Evolutionary conservation across 1,140 invertebrate genomes (phyloP), one percentile per base, ranked within the genome.

Genomic region (Schlechtendalia chinensis): DNA sequence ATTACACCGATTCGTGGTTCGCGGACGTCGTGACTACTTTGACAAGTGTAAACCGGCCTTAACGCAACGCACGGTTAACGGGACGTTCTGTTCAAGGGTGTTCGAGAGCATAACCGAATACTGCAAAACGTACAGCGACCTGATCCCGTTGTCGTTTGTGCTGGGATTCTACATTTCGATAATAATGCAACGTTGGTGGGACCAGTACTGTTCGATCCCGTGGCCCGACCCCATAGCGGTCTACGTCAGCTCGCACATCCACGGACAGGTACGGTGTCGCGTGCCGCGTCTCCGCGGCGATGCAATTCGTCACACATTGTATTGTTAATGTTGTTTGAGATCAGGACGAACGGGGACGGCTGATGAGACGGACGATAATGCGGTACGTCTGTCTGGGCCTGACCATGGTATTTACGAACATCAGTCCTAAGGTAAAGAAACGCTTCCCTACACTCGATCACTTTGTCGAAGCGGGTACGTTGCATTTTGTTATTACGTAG

Each of bases 121-220:
- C 84, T 95, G 93, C 85, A 90, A 91, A 83, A 90, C 89, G 53
- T 93, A 93, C 85, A 91, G 90, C 80, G 90, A 91, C 83, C 88
- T 94, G 45, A 95, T 95, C 84, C 93, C 93, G 27, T 85, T 96
- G 45, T 89, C 90, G 24, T 91, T 91, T 84, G 90, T 92, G 22
- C 87, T 92, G 74, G 86, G 86, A 24, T 87, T 87, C 86, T 98
- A 97, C 86, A 95, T 98, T 17, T 92, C 92, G 17, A 91, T 97
- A 67, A 94, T 98, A 22, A 95, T 97, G 87, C 92, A 91, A 12
- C 89, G 96, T 84, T 98, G 95, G 95, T 97, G 95, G 95, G 91
- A 89, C 85, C 95, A 97, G 85, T 97, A 95, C 83, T 90, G 83
- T 17, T 88, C 87, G 8, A 92, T 93, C 83, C 93, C 93, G 24